Evolutionary conservation across 2,113 vertebrate genomes (phyloP).

Genomic region (Tursiops truncatus): DNA sequence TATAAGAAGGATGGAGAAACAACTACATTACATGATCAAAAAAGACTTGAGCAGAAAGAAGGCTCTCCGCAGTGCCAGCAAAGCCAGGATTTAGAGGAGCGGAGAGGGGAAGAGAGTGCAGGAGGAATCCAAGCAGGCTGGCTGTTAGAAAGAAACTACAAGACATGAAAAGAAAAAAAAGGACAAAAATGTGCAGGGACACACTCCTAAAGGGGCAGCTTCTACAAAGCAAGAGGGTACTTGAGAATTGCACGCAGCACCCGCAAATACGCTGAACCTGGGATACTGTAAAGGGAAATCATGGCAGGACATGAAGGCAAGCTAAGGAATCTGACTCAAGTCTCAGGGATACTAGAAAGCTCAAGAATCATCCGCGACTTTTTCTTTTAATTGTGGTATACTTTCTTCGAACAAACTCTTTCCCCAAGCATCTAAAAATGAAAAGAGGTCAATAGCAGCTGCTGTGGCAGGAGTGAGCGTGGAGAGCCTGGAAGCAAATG

Average conservation of each 20-base stretch:
- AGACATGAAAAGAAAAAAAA: neutral
- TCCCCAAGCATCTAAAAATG: neutral
- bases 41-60: neutral
- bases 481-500: neutral
- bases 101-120: neutral
- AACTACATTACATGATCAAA: neutral
- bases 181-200: neutral
- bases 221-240: neutral
- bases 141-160: neutral
- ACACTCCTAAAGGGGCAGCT: neutral
- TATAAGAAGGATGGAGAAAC: neutral
- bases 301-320: too few relatives aligned
- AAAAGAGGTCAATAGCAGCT: neutral
- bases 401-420: slow-evolving; percentile 13
- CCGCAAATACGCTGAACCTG: neutral
- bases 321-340: neutral
- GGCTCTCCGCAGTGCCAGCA: neutral
- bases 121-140: neutral
- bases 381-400: neutral
- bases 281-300: neutral
- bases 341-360: neutral
- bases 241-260: neutral
- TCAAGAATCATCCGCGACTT: neutral
- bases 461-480: neutral
- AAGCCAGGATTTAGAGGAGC: neutral